Evolutionary conservation across 2,113 vertebrate genomes (phyloP).

Genomic region (Oriolus oriolus): DNA sequence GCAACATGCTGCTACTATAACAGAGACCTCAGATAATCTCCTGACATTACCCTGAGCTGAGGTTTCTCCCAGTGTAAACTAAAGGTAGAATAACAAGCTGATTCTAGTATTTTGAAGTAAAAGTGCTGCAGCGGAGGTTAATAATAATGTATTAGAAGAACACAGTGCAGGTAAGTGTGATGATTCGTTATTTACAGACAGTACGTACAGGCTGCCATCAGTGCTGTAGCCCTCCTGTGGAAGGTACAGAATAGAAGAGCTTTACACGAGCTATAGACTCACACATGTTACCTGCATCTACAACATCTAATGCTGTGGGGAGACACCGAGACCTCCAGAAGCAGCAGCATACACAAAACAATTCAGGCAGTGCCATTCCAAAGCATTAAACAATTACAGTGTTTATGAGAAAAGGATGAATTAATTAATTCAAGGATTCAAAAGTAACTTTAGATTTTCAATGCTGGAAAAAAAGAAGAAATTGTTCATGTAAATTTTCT

Average conservation of each 20-base stretch:
- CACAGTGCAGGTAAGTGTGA: neutral
- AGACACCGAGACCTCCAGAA: neutral
- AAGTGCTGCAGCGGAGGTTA: neutral
- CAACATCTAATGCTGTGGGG: too few relatives aligned
- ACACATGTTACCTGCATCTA: fast-evolving
- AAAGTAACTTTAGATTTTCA: neutral
- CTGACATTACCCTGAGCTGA: slow-evolving; percentile 54
- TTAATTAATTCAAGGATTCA: neutral
- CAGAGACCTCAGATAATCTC: slow-evolving; percentile 64
- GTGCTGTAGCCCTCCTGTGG: neutral
- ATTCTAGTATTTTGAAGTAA: neutral
- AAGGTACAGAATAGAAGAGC: neutral
- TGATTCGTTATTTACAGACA: neutral
- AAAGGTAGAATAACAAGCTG: neutral
- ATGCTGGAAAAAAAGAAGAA: neutral
- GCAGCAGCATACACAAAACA: neutral
- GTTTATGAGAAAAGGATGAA: neutral
- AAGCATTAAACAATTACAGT: neutral
- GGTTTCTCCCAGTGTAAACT: slow-evolving; percentile 7
- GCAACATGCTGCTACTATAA: slow-evolving; percentile 34
- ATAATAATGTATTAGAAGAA: neutral
- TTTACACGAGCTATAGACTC: neutral
- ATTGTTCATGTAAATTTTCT: neutral
- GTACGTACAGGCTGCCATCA: neutral
- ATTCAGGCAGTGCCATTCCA: neutral